Evolutionary conservation across 2,888 invertebrate genomes (phyloP).

Genomic region (Chloroclystis v-ata): DNA sequence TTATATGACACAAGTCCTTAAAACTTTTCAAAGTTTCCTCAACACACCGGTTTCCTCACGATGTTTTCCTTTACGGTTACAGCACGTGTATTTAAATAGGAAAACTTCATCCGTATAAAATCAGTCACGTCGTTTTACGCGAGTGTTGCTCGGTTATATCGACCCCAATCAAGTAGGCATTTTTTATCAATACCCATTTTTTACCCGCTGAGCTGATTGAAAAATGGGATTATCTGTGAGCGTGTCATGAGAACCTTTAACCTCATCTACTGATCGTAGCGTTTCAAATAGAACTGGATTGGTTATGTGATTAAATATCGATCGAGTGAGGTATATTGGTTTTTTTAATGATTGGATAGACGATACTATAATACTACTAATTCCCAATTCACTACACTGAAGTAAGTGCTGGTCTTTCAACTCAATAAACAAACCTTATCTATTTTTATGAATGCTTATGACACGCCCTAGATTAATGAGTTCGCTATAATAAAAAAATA

Average conservation of each 20-base stretch:
- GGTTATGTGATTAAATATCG: too few species aligned
- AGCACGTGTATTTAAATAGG: not conserved
- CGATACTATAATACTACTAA: too few species aligned
- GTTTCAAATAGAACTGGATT: too few species aligned
- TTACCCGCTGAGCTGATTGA: slow-evolving; percentile 13
- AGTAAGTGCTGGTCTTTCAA: too few species aligned
- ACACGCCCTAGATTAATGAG: too few species aligned
- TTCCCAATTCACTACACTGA: too few species aligned
- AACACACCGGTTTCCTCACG: too few species aligned
- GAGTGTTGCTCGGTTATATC: slow-evolving; percentile 14
- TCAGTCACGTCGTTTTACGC: slow-evolving; percentile 13
- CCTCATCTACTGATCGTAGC: not conserved
- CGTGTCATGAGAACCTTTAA: slow-evolving; percentile 3
- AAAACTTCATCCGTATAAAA: slow-evolving; percentile 3
- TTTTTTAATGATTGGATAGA: too few species aligned
- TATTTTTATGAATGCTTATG: too few species aligned
- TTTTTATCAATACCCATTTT: slow-evolving; percentile 18
- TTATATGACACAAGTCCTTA: too few species aligned
- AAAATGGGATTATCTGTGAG: slow-evolving; percentile 16
- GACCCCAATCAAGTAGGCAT: slow-evolving; percentile 13
- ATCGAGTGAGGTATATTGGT: not conserved
- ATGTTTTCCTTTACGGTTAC: not conserved
- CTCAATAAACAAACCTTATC: too few species aligned
- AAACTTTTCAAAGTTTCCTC: not conserved
- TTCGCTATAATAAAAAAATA: too few species aligned